These are phyloP conservation scores for Gymnarchus niloticus DNA, from an alignment of 2,113 vertebrate species.

Conservation along the genomic window DNA sequence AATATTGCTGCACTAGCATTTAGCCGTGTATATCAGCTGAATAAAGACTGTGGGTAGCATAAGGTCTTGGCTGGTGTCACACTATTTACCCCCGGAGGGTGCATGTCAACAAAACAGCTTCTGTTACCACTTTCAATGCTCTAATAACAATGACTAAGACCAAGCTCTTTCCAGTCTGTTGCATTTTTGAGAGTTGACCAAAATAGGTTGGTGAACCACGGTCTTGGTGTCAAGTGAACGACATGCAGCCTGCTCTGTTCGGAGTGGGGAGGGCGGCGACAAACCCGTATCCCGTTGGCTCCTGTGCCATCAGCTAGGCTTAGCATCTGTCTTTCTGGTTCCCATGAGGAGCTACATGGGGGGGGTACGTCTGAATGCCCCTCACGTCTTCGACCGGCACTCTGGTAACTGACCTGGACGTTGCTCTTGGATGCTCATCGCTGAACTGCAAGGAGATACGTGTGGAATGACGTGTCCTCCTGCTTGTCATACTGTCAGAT, in stretches of 20 bases:
- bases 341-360: background rate
- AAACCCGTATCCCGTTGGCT: background rate
- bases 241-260: background rate
- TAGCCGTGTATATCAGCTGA: background rate
- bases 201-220: background rate
- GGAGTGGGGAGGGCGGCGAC: background rate
- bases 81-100: background rate
- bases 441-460: background rate
- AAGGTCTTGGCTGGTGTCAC: background rate
- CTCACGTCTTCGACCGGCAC: background rate
- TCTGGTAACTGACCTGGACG: background rate
- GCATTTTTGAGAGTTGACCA: background rate
- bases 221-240: background rate
- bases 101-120: conserved; percentile 4
- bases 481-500: too few species aligned
- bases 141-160: background rate
- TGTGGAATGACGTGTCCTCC: background rate
- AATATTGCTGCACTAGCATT: background rate
- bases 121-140: background rate
- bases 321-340: background rate
- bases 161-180: background rate
- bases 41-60: background rate
- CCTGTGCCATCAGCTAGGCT: background rate
- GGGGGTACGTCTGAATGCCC: background rate
- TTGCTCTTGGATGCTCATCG: background rate